These are phyloP conservation scores for Mus spicilegus DNA, from an alignment of 2,113 vertebrate genomes.

Conservation along the genomic window DNA sequence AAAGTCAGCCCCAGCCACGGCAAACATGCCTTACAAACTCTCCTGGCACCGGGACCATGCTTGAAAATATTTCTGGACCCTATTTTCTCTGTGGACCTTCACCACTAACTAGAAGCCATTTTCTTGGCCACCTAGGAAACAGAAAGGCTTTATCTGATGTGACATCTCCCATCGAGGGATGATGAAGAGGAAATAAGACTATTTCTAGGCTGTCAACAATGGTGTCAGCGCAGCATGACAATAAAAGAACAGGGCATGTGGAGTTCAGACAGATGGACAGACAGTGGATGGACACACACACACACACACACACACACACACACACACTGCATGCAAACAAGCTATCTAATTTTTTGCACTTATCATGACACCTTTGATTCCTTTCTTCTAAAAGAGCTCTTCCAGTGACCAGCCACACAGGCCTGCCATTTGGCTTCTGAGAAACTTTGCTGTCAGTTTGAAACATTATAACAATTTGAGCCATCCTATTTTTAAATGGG, in stretches of 20 bases:
- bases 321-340: too few relatives aligned
- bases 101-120: conserved; percentile 43
- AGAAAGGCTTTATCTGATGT: neutral
- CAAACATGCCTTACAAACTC: conserved; percentile 45
- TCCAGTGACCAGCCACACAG: neutral
- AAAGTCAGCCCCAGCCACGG: neutral
- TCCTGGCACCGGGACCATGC: conserved; percentile 53
- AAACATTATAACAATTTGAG: neutral
- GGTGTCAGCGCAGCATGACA: neutral
- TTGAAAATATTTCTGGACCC: conserved; percentile 42
- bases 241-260: neutral
- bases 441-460: neutral
- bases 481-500: neutral
- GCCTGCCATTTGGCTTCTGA: neutral
- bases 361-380: neutral
- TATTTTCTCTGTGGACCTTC: conserved; percentile 32
- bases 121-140: neutral
- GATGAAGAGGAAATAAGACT: neutral
- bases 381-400: neutral
- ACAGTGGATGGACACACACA: too few relatives aligned
- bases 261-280: too few relatives aligned
- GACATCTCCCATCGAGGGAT: neutral
- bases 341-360: neutral
- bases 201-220: neutral
- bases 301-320: too few relatives aligned